Evolutionary conservation across 2,888 invertebrate genomes (phyloP).

Genomic region (Mesorhabditis sp.): DNA sequence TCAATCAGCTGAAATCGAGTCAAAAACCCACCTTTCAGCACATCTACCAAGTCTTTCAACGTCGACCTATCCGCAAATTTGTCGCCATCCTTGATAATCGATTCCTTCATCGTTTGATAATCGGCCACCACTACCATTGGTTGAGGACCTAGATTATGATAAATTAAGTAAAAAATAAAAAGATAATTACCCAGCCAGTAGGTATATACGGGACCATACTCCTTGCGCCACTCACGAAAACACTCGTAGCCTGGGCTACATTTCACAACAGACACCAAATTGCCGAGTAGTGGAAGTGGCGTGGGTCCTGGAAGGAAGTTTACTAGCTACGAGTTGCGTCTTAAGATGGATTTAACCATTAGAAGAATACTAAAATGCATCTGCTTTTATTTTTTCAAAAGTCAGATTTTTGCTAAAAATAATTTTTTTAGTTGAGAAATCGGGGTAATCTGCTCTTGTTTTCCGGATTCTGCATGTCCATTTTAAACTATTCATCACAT

Average conservation of each 20-base stretch:
- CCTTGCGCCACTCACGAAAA: neutral
- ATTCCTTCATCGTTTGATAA: conserved; percentile 24
- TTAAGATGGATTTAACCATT: neutral
- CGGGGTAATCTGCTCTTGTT: no score
- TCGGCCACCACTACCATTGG: conserved; percentile 22
- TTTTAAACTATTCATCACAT: no score
- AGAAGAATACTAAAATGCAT: neutral
- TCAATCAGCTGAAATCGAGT: neutral
- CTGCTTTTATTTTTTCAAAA: neutral
- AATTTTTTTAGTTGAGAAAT: neutral
- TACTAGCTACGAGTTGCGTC: no score
- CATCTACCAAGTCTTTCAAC: conserved; percentile 14
- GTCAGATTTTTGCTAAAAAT: neutral
- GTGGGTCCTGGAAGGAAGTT: neutral
- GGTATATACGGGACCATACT: neutral
- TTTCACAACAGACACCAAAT: neutral
- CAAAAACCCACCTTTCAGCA: conserved; percentile 11
- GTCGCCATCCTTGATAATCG: conserved; percentile 31
- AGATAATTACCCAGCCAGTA: no score
- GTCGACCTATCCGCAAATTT: conserved; percentile 22
- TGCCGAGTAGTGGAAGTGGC: neutral
- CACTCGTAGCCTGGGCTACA: neutral
- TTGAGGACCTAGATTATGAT: neutral
- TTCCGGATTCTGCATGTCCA: no score
- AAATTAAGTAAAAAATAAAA: no score